phyloP scores from a whole-genome alignment of 2,113 vertebrate species.

The Heterotilapia buettikoferi region DNA sequence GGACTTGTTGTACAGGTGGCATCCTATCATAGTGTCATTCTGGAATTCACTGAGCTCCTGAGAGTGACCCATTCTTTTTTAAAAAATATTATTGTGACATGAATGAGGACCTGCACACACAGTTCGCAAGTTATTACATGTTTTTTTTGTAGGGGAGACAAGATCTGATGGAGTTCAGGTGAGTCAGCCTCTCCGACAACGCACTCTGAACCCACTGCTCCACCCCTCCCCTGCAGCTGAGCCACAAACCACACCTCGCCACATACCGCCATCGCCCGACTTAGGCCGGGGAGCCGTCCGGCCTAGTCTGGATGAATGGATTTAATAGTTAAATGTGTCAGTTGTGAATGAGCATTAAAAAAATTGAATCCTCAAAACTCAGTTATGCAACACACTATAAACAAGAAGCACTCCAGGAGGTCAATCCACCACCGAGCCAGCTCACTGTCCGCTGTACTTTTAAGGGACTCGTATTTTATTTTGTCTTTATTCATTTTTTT shows the following conservation, averaged over 20 bases:
- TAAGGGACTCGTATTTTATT: not conserved
- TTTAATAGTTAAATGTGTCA: not conserved
- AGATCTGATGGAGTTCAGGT: not conserved
- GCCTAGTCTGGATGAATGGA: not conserved
- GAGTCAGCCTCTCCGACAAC: not conserved
- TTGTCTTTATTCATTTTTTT: fast-evolving
- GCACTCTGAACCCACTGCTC: not conserved
- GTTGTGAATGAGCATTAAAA: not conserved
- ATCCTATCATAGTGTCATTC: not conserved
- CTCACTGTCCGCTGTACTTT: fast-evolving
- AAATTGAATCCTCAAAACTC: not conserved
- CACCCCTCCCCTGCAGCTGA: not conserved
- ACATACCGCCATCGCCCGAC: not conserved
- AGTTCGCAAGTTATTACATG: not conserved
- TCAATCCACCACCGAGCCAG: not conserved
- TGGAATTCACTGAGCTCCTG: not conserved
- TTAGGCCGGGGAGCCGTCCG: fast-evolving
- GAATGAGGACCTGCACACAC: not conserved
- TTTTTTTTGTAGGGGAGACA: not conserved
- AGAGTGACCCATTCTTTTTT: not conserved
- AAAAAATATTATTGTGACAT: not conserved
- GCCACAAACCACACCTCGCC: not conserved
- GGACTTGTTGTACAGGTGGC: not conserved
- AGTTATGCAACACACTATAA: not conserved
- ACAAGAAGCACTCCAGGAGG: not conserved